Evolutionary conservation across 92 coral and sea anemone species (phyloP).

Genomic region (Palythoa grandiflora): DNA sequence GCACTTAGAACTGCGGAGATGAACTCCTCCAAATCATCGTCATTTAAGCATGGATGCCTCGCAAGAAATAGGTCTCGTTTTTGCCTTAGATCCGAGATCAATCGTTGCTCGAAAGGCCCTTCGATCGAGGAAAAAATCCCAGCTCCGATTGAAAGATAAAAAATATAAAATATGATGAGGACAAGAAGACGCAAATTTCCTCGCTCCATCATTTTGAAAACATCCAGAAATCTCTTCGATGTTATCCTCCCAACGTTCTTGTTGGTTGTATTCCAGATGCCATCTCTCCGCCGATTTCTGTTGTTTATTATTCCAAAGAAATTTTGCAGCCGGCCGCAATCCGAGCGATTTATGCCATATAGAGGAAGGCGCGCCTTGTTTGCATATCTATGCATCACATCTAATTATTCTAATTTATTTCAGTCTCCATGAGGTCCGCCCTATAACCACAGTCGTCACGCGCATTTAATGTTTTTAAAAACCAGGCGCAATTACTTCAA

Average conservation of each 20-base stretch:
- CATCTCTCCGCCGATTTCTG: neutral
- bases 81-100: slow-evolving; percentile 68
- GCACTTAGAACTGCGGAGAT: slow-evolving; percentile 81
- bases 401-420: slow-evolving; percentile 40
- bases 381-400: slow-evolving; percentile 33
- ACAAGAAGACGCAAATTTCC: slow-evolving; percentile 84
- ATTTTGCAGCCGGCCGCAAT: slow-evolving; percentile 22
- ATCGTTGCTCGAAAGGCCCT: slow-evolving; percentile 89
- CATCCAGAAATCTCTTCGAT: neutral
- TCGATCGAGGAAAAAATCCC: slow-evolving; percentile 98
- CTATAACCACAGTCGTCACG: neutral
- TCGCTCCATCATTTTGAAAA: slow-evolving; percentile 73
- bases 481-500: neutral
- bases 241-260: slow-evolving; percentile 2
- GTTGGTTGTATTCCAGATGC: neutral
- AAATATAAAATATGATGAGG: slow-evolving; percentile 79
- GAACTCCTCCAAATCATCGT: slow-evolving; percentile 81
- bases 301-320: slow-evolving; percentile 15
- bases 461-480: neutral
- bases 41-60: slow-evolving; percentile 84
- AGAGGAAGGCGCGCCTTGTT: slow-evolving; percentile 23
- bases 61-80: slow-evolving; percentile 85
- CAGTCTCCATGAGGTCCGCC: neutral
- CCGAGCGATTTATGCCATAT: neutral
- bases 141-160: slow-evolving; percentile 93